Evolutionary conservation across 2,797 vertebrate species (phyloP), one percentile per base, ranked within the genome.

Genomic region (Gambusia yucatana): DNA sequence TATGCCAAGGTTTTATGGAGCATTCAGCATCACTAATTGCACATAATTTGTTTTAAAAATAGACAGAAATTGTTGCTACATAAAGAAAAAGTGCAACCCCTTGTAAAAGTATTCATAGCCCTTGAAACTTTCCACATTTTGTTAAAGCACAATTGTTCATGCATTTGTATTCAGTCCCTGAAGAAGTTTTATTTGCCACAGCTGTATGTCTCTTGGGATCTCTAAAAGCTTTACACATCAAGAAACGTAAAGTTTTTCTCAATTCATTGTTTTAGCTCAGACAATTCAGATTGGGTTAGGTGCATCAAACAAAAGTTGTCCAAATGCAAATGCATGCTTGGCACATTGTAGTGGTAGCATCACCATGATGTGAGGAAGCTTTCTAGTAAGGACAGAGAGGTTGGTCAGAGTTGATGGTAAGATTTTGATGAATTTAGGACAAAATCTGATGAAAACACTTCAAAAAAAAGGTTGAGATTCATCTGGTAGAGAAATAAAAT

Each of bases 11-110:
- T 77, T 86, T 90, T 82, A 86, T 82, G 46, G 81, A 77, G 67
- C 82, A 75, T 72, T 91, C 76, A 89, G 81, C 80, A 76, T 82
- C 85, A 79, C 82, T 83, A 84, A 92, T 89, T 84, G 83, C 1
- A 57, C 25, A 75, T 30, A 76, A 77, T 82, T 76, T 85, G 46
- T 78, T 77, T 50, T 22, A 8, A 16, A 80, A 76, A 11, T 13
- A 33, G 50, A 44, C 20, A 2, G 47, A 16, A 5, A 1, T 16
- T 71, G 52, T 63, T 33, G 25, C 13, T 46, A 47, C 3, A 36
- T 10, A 78, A 6, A 61, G 4, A 0, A 50, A 74, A 61, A 33
- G 28, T 61, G 25, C 20, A 50, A n/a, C 8, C 10, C 28, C 11
- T 16, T 30, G 1, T 7, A 63, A 69, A 43, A 6, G 39, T 5